Evolutionary conservation across 2,113 vertebrate species (phyloP).

Genomic region (Rynchops niger): DNA sequence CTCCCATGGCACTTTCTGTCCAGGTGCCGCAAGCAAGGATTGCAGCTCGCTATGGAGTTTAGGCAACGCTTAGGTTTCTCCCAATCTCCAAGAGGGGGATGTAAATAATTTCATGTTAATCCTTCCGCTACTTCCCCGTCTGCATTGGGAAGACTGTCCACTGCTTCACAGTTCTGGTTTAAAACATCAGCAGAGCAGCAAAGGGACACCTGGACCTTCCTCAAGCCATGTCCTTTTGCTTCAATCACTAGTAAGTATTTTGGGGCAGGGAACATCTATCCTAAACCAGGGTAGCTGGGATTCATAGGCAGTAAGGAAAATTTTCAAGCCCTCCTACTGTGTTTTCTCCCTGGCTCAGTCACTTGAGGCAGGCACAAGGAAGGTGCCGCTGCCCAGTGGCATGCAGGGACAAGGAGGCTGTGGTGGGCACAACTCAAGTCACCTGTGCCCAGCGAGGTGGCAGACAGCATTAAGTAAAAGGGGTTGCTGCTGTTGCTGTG

Average conservation of each 20-base stretch:
- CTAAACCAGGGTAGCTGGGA: neutral
- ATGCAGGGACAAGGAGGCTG: neutral
- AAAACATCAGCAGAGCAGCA: neutral
- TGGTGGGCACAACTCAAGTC: neutral
- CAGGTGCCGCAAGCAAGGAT: neutral
- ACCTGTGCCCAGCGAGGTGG: neutral
- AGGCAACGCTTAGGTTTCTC: neutral
- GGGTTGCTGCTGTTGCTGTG: neutral
- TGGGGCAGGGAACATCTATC: neutral
- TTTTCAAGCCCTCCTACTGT: neutral
- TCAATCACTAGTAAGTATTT: neutral
- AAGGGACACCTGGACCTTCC: neutral
- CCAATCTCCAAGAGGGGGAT: neutral
- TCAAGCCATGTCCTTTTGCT: neutral
- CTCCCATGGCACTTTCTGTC: neutral
- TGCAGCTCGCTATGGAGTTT: neutral
- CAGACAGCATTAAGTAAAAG: neutral
- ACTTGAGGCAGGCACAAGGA: neutral
- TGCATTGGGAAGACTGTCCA: neutral
- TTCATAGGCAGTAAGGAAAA: neutral
- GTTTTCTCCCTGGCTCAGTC: neutral
- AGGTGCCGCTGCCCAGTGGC: accelerated
- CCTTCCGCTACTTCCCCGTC: neutral
- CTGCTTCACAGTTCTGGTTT: neutral
- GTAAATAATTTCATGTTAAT: neutral